Percentiles rank a stretch among this genome's conserved stretches.
phyloP scores from a whole-genome alignment of 2,113 vertebrate genomes.

The Petaurus breviceps region DNA sequence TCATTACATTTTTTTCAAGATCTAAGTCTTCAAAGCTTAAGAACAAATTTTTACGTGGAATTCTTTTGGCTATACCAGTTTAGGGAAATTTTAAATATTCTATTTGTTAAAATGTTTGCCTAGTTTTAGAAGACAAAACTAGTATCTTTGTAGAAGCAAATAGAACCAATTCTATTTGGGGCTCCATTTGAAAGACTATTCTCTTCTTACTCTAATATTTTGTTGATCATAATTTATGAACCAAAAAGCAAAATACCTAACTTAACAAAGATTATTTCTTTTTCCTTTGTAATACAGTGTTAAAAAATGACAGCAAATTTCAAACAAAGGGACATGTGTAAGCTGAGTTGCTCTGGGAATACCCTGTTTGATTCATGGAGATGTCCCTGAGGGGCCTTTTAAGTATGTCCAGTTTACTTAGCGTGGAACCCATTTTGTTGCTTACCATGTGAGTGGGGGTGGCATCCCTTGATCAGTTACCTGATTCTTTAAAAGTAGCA shows the following conservation, averaged over 20 bases:
- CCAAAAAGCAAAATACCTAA: neutral
- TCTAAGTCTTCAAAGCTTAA: neutral
- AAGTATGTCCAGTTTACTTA: neutral
- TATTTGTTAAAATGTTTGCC: slow-evolving; percentile 7
- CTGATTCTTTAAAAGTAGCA: neutral
- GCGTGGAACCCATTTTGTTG: neutral
- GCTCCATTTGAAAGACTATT: neutral
- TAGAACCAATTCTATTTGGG: slow-evolving; percentile 9
- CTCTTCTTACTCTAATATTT: neutral
- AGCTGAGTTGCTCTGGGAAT: neutral
- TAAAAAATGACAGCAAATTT: neutral
- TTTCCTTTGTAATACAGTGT: neutral
- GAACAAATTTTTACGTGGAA: neutral
- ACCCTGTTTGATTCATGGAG: neutral
- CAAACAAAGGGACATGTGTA: neutral
- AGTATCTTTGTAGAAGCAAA: slow-evolving; percentile 37
- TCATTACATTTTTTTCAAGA: neutral
- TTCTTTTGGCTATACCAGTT: neutral
- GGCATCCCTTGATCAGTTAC: neutral
- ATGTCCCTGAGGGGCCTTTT: neutral
- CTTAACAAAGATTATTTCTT: neutral
- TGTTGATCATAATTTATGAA: neutral
- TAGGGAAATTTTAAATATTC: neutral
- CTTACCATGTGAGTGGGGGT: neutral
- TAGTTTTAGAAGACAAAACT: slow-evolving; percentile 13